Evolutionary conservation across 2,113 vertebrate species (phyloP), one percentile per base, ranked within the genome.

Genomic region (Fulica atra): DNA sequence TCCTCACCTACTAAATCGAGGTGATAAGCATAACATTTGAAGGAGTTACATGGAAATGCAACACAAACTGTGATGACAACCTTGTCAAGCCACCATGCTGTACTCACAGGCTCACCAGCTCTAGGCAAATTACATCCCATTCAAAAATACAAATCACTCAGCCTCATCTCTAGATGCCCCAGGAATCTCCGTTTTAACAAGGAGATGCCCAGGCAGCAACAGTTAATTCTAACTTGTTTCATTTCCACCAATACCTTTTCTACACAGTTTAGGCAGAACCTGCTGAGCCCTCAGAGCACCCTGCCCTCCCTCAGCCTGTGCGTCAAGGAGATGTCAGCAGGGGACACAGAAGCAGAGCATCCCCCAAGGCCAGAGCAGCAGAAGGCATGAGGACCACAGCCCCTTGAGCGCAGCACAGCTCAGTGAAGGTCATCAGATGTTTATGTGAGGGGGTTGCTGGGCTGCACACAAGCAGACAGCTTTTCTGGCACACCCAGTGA

Each of bases 341-440:
- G 31, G 15, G 2, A 7, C 53, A 54, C 13, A 28, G 21, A 26
- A 42, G 48, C 24, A 71, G 44, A 59, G 38, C 12, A 44, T 2
- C 18, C 6, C 10, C 33, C 1, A 2, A 28, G 16, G 16, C 26
- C 33, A 44, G 33, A 17, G 4, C 25, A 44, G 71, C 33, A 69
- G 35, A 42, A 54, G 38, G 13, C 1, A 2, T 1, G 16, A 72
- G 31, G 73, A 42, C 48, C 7, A 0, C 0, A 0, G 44, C 29
- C 15, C 65, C 0, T 0, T 6, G 24, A 74, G 51, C 65, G 13
- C 20, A 28, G 46, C 65, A 19, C n/a, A 44, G 21, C 71, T 36
- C 54, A 20, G 54, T 36, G n/a, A 11, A 48, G 36, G 21, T 38
- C 11, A n/a, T 21, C n/a, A 77, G 64, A 56, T 46, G 51, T 50